Evolutionary conservation across 2,113 vertebrate species (phyloP), one percentile per base, ranked within the genome.

Genomic region (Peromyscus maniculatus): DNA sequence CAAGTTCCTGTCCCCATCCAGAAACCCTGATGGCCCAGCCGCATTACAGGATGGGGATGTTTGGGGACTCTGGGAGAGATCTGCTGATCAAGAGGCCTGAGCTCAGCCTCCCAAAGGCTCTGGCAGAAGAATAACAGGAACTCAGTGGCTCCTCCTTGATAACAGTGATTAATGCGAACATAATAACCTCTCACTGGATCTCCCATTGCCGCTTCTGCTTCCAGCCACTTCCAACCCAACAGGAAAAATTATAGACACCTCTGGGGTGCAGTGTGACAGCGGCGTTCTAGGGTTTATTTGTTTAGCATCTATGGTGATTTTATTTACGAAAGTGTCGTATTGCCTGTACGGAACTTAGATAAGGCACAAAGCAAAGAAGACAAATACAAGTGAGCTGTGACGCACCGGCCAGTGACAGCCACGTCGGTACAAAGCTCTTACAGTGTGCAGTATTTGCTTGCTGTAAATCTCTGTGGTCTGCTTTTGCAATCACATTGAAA

Each of bases 91-190:
- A 90, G 90, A 92, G 71, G 43, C 22, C 94, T 43, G 55, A 78
- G 52, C 26, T 24, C 80, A 87, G 78, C 12, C 36, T 94, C 62
- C 43, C 80, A 11, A 91, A 89, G 82, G 89, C 46, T 78, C 71
- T 89, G 74, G 43, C 79, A 83, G 26, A 91, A 49, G 84, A 97
- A 96, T 84, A 93, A 97, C 96, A 98, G 98, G 96, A 97, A 96
- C 95, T 95, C 22, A 55, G 46, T 67, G 6, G 96, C 90, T 83
- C 26, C 31, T 93, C 55, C 43, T 31, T 96, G 94, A 98, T 97
- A 89, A 97, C n/a, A 97, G 96, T 97, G 96, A 97, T 98, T 97
- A 97, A 95, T 94, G 80, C 11, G 89, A 95, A 57, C 86, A 96
- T 95, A 96, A 96, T 96, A 96, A 95, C 94, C 94, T 72, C 82